These are phyloP conservation scores for Myzus persicae DNA, from an alignment of 1,140 invertebrate species.

Conservation along the genomic window DNA sequence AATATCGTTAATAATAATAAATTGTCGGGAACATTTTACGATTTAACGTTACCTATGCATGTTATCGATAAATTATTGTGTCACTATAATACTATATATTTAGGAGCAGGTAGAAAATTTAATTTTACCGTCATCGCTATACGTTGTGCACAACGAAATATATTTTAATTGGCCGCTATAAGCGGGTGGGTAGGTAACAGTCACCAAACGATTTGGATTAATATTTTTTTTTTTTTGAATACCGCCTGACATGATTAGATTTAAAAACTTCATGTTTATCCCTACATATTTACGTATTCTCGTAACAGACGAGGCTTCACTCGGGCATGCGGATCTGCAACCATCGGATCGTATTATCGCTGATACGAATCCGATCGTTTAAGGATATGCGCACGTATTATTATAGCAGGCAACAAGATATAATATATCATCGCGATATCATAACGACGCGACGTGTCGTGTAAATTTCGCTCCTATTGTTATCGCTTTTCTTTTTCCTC, in stretches of 20 bases:
- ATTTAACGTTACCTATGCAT: no score
- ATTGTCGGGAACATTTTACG: neutral
- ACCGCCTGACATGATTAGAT: neutral
- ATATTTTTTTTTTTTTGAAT: neutral
- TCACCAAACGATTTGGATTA: neutral
- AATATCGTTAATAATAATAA: neutral
- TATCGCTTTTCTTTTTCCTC: neutral
- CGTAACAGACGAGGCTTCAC: neutral
- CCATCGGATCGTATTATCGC: neutral
- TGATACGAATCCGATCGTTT: neutral
- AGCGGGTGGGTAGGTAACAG: no score
- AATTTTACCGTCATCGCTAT: neutral
- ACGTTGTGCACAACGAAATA: no score
- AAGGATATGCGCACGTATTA: neutral
- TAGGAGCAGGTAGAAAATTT: no score
- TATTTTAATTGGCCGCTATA: neutral
- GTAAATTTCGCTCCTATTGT: neutral
- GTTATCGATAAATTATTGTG: neutral
- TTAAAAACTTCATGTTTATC: neutral
- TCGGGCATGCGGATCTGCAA: neutral
- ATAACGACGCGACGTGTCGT: neutral
- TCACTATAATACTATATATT: neutral
- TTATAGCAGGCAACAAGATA: neutral
- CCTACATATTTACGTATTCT: neutral
- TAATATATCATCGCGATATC: slow-evolving; percentile 14